phyloP scores from a whole-genome alignment of 2,888 invertebrate genomes.

The Axea sp. region DNA sequence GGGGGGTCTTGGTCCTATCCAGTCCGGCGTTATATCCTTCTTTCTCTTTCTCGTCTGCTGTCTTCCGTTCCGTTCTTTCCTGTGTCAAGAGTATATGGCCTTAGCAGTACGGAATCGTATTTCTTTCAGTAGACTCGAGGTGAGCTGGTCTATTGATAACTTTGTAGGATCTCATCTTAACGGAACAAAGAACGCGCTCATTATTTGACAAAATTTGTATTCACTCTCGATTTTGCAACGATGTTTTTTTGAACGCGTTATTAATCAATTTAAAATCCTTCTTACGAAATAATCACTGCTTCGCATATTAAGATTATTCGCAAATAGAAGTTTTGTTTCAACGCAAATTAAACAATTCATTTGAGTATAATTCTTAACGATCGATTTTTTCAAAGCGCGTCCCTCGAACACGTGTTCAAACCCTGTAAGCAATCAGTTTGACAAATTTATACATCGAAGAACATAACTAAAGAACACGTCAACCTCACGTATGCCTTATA shows the following conservation, averaged over 20 bases:
- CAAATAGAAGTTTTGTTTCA: too few species aligned
- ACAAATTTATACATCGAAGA: slow-evolving; percentile 53
- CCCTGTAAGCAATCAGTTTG: slow-evolving; percentile 31
- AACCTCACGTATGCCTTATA: slow-evolving; percentile 69
- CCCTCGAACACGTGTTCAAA: slow-evolving; percentile 32
- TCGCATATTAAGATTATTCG: too few species aligned
- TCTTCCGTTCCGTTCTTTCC: slow-evolving; percentile 63
- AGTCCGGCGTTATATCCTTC: slow-evolving; percentile 64
- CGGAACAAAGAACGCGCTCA: slow-evolving; percentile 60
- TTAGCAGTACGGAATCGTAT: slow-evolving; percentile 74
- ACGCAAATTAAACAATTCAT: too few species aligned
- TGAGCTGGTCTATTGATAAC: slow-evolving; percentile 67
- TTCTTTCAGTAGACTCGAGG: slow-evolving; percentile 70
- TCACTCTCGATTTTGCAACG: slow-evolving; percentile 31
- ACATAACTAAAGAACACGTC: slow-evolving; percentile 56
- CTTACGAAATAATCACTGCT: too few species aligned
- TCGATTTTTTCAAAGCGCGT: not conserved
- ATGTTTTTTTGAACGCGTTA: not conserved
- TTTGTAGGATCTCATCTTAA: slow-evolving; percentile 62
- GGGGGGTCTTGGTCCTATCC: slow-evolving; percentile 76
- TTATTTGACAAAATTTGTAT: slow-evolving; percentile 55
- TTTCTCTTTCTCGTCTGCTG: slow-evolving; percentile 64
- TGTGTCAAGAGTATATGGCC: slow-evolving; percentile 66
- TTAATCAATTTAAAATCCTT: too few species aligned
- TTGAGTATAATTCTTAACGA: too few species aligned